Evolutionary conservation across 2,797 vertebrate genomes (phyloP).

Genomic region (Morelia viridis): DNA sequence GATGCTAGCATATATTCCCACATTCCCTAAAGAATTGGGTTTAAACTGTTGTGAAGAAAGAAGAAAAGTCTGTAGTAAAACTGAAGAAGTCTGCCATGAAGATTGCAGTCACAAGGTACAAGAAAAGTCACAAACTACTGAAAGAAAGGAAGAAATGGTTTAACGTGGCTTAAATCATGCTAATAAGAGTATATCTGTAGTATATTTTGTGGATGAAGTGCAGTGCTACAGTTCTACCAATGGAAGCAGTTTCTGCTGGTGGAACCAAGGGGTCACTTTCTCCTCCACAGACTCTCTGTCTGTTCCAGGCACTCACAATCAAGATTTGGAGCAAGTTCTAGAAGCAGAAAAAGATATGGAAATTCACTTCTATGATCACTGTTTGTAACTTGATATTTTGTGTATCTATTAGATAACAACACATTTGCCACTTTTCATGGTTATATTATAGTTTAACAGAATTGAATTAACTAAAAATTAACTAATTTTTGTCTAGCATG

Average conservation of each 20-base stretch:
- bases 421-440: background rate
- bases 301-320: background rate
- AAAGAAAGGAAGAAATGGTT: background rate
- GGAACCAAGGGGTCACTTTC: background rate
- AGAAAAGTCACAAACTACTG: constrained; percentile 23
- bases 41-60: constrained; percentile 50
- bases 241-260: too few species aligned
- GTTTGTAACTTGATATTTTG: background rate
- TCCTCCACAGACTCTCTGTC: background rate
- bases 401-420: constrained; percentile 10
- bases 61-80: constrained; percentile 28
- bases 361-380: background rate
- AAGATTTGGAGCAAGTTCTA: background rate
- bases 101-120: background rate
- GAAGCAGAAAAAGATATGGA: background rate
- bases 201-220: background rate
- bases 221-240: background rate
- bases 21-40: constrained; percentile 56
- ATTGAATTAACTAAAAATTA: background rate
- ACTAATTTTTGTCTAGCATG: background rate
- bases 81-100: constrained; percentile 42
- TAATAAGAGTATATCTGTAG: constrained; percentile 4
- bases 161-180: background rate
- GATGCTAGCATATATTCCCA: constrained; percentile 61
- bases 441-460: background rate